These are phyloP conservation scores for Onthophagus sagittarius DNA, from an alignment of 2,888 invertebrate genomes.

Conservation along the genomic window DNA sequence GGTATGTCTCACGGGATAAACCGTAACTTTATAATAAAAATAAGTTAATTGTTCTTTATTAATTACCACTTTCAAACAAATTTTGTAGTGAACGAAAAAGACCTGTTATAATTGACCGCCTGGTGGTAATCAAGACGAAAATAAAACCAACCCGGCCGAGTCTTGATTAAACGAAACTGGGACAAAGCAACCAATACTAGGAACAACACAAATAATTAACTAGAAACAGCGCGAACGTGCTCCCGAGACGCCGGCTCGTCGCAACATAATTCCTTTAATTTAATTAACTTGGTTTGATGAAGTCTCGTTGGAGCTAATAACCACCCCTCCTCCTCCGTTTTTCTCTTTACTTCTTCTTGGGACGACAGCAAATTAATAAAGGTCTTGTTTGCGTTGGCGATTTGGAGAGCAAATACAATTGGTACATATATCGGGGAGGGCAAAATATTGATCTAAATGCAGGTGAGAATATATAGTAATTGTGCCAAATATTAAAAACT, in stretches of 20 bases:
- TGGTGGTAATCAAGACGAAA: background rate
- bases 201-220: conserved; percentile 43
- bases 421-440: background rate
- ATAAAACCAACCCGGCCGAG: conserved; percentile 24
- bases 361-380: conserved; percentile 2
- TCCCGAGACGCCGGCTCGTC: conserved; percentile 31
- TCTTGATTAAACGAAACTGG: conserved; percentile 32
- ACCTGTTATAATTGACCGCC: background rate
- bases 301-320: conserved; percentile 20
- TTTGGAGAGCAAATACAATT: background rate
- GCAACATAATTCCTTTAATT: conserved; percentile 36
- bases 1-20: background rate
- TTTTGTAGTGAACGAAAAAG: background rate
- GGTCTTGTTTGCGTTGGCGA: background rate
- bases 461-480: background rate
- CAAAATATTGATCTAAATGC: background rate
- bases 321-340: background rate
- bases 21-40: background rate
- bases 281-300: conserved; percentile 38
- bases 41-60: background rate
- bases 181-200: conserved; percentile 35
- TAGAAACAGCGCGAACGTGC: conserved; percentile 34
- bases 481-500: background rate
- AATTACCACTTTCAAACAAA: background rate
- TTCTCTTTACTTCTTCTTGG: background rate